Conservation (phyloP, 2,113 vertebrate genomes). For the Saimiri boliviensis region DNA sequence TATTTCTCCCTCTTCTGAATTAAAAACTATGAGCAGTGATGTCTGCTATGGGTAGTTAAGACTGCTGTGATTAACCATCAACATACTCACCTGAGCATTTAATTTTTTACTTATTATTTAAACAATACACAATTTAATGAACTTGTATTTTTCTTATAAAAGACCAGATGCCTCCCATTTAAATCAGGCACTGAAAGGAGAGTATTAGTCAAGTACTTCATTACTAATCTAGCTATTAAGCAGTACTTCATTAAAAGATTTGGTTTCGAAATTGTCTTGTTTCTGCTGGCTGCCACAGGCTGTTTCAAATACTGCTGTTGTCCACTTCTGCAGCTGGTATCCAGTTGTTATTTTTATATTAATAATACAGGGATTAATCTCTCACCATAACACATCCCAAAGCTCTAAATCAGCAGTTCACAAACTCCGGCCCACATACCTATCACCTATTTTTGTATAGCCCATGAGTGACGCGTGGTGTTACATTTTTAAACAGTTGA, state of each 20-base stretch:
- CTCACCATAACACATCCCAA: neutral
- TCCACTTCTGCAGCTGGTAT: neutral
- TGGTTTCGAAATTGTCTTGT: neutral
- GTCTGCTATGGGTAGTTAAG: neutral
- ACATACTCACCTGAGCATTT: neutral
- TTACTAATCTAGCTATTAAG: neutral
- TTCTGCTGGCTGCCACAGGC: neutral
- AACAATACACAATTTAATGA: neutral
- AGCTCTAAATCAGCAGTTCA: neutral
- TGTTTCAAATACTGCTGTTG: neutral
- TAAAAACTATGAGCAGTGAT: neutral
- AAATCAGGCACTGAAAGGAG: neutral
- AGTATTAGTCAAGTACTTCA: neutral
- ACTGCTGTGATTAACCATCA: neutral
- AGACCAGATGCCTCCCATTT: neutral
- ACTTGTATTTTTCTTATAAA: conserved; percentile 38
- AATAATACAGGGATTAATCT: neutral
- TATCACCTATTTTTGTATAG: neutral
- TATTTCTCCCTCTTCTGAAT: neutral
- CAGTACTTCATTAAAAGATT: neutral
- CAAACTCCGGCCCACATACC: neutral
- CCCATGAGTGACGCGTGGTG: neutral
- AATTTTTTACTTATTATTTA: conserved; percentile 16
- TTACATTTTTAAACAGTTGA: neutral
- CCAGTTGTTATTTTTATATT: neutral